These are phyloP conservation scores for Chionis minor DNA, from an alignment of 2,113 vertebrate species.

Conservation along the genomic window DNA sequence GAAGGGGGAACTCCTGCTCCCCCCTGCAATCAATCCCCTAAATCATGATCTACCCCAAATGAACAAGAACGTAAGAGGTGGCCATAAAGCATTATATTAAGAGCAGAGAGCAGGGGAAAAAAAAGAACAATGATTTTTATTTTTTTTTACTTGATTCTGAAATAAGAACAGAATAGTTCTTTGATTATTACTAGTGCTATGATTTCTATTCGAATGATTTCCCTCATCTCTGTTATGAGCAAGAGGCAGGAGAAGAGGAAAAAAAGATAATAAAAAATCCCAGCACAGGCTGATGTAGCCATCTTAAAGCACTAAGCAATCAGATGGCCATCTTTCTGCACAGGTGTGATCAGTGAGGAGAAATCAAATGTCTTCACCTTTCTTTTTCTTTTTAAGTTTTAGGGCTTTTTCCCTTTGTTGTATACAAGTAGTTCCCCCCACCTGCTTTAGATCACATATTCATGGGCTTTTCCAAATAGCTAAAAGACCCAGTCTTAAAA, in stretches of 20 bases:
- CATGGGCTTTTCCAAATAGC: not conserved
- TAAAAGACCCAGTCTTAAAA: not conserved
- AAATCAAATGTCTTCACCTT: not conserved
- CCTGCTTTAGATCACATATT: not conserved
- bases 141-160: not conserved
- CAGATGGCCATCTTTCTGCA: not conserved
- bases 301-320: conserved; percentile 1
- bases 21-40: not conserved
- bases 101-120: not conserved
- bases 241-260: not conserved
- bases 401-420: not conserved
- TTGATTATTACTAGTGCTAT: not conserved
- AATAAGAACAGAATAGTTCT: conserved; percentile 9
- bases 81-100: not conserved
- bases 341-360: not conserved
- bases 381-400: not conserved
- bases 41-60: not conserved
- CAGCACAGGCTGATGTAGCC: not conserved
- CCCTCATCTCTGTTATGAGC: not conserved
- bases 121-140: not conserved
- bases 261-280: not conserved
- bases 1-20: not conserved
- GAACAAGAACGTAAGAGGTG: not conserved
- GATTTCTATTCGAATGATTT: not conserved
- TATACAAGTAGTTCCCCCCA: not conserved